These are phyloP conservation scores for Panonychus citri DNA, from an alignment of 1,140 invertebrate species.

Conservation along the genomic window DNA sequence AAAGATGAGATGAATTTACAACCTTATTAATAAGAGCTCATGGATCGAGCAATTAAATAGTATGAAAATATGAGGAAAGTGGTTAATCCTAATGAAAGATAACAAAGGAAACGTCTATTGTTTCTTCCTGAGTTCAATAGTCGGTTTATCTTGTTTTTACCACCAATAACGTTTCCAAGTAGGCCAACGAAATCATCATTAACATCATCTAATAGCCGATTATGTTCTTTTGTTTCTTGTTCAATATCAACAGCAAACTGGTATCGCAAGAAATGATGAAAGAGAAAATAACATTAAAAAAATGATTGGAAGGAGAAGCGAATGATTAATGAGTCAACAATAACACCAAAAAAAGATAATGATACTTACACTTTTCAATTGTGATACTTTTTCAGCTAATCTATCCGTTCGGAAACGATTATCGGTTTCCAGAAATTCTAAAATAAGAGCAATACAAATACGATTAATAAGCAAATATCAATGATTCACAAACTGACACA, in stretches of 20 bases:
- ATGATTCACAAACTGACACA: not conserved
- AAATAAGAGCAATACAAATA: not conserved
- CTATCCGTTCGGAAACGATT: slow-evolving; percentile 6
- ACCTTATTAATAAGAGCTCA: not conserved
- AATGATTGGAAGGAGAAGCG: not conserved
- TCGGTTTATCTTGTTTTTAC: slow-evolving; percentile 21
- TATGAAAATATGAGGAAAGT: not conserved
- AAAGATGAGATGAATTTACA: too few species aligned
- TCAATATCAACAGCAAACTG: slow-evolving; percentile 19
- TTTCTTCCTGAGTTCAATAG: slow-evolving; percentile 22
- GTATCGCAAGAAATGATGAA: not conserved
- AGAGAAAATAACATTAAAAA: not conserved
- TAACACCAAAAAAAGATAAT: not conserved
- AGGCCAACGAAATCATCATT: slow-evolving; percentile 23
- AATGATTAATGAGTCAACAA: not conserved
- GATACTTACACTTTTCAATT: slow-evolving; percentile 8
- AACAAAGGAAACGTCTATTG: slow-evolving; percentile 25
- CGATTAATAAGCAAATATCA: not conserved
- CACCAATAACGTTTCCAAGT: slow-evolving; percentile 22
- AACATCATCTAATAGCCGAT: slow-evolving; percentile 17
- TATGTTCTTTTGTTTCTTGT: slow-evolving; percentile 18
- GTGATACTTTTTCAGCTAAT: slow-evolving; percentile 5
- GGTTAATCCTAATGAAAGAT: slow-evolving; percentile 17
- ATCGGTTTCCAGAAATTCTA: slow-evolving; percentile 6
- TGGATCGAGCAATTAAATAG: not conserved